Percentiles rank a stretch among this genome's conserved stretches.
These are phyloP conservation scores for Eulemur albifrons DNA, from an alignment of 2,797 vertebrate genomes.

Conservation along the genomic window DNA sequence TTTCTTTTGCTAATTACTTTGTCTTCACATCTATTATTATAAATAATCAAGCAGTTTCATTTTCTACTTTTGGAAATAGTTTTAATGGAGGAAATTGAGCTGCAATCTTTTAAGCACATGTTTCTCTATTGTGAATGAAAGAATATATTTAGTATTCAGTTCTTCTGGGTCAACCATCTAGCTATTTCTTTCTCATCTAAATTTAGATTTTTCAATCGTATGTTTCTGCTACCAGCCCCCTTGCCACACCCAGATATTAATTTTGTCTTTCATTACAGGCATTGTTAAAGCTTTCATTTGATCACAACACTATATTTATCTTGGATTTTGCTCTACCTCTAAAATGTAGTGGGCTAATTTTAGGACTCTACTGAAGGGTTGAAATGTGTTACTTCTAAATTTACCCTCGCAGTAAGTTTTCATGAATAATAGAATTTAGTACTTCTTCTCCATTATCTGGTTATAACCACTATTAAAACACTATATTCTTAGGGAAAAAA, in stretches of 20 bases:
- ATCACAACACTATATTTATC: slow-evolving; percentile 71
- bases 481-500: slow-evolving; percentile 47
- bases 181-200: slow-evolving; percentile 62
- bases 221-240: background rate
- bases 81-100: slow-evolving; percentile 39
- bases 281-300: slow-evolving; percentile 67
- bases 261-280: slow-evolving; percentile 65
- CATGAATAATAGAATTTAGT: slow-evolving; percentile 66
- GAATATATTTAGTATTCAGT: slow-evolving; percentile 61
- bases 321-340: slow-evolving; percentile 65
- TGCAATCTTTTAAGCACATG: slow-evolving; percentile 38
- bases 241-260: background rate
- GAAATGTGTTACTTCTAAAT: slow-evolving; percentile 73
- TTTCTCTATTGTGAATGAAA: slow-evolving; percentile 63
- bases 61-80: slow-evolving; percentile 49
- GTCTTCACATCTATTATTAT: slow-evolving; percentile 14
- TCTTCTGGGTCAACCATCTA: slow-evolving; percentile 62
- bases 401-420: slow-evolving; percentile 59
- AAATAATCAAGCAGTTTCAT: slow-evolving; percentile 40
- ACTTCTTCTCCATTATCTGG: slow-evolving; percentile 46
- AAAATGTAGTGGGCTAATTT: slow-evolving; percentile 67
- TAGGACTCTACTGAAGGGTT: slow-evolving; percentile 48
- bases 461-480: slow-evolving; percentile 53
- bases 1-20: slow-evolving; percentile 11
- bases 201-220: slow-evolving; percentile 57